Base-by-base conservation (phyloP, 1,140 invertebrate species). In the Teleopsis dalmanni region DNA sequence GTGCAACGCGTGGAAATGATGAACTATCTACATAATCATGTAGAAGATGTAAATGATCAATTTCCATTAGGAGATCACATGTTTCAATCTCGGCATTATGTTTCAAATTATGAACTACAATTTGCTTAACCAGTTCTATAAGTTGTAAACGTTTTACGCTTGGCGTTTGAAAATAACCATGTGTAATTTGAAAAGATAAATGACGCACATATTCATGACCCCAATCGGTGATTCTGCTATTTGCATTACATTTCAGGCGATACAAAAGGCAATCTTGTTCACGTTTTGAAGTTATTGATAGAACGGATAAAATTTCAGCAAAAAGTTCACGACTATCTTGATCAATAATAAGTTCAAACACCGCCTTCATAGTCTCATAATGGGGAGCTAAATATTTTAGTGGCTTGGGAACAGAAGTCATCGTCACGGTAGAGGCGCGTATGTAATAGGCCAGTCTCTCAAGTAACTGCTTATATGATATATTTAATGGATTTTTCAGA, bases 41-140 rank as follows among this genome's bases (percentile, higher is more conserved):
- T 0, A 99, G 73, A 13, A 98, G 72, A 65, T 95, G 89, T 22
- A 99, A 75, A 47, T 81, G 78, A 66, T 99, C 95, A 56, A 98
- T 95, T 76, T 99, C 97, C 87, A 99, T 98, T 0, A 99, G 75
- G 14, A 99, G 75, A 77, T 99, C 97, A 72, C 95, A 99, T 2
- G 95, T 95, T 74, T 99, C 96, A 0, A 96, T 93, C 76, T 99
- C 97, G 9, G 97, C 95, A 75, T 99, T 99, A 63, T 99, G 96
- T 50, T 85, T 81, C 94, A 99, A 98, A 60, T 98, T 93, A 67
- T 98, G 98, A 1, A 91, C 85, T 16, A 99, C 84, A 49, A 99
- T 95, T 69, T 95, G 85, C 54, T 87, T 77, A 19, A 91, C 87
- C 22, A 96, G 65, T 8, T 79, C 75, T 14, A 93, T 75, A 7